A percentile compares a stretch with the other conserved stretches of the same genome.
These are phyloP conservation scores for Irena cyanogastra DNA, from an alignment of 2,113 vertebrate species.

Conservation along the genomic window DNA sequence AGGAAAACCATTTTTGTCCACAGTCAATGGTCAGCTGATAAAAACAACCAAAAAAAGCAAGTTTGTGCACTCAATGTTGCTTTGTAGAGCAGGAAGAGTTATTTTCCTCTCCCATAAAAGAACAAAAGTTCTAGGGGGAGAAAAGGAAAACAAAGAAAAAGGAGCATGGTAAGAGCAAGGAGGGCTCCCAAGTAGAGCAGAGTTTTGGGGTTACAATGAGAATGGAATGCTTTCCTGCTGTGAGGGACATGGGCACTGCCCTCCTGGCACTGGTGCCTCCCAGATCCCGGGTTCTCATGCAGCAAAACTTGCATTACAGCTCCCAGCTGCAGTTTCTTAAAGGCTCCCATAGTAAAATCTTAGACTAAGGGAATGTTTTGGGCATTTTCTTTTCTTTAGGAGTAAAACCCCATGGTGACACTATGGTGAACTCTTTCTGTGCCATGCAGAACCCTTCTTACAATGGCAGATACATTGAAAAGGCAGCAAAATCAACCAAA, in stretches of 20 bases:
- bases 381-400: accelerated
- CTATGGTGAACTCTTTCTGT: neutral
- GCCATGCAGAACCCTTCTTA: neutral
- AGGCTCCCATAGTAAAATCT: neutral
- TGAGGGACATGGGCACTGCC: neutral
- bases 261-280: neutral
- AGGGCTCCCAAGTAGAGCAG: neutral
- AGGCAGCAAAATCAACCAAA: neutral
- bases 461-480: neutral
- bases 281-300: neutral
- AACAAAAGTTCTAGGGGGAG: neutral
- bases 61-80: neutral
- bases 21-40: neutral
- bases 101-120: neutral
- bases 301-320: neutral
- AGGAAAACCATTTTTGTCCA: neutral
- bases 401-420: neutral
- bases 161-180: neutral
- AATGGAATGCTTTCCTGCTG: neutral
- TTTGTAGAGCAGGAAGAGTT: neutral
- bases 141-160: neutral
- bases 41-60: neutral
- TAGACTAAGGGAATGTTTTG: neutral
- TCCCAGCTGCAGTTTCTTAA: neutral
- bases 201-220: neutral